A percentile compares a stretch with the other conserved stretches of the same genome.
Conservation (phyloP, 2,113 vertebrate genomes). For the Euleptes europaea region DNA sequence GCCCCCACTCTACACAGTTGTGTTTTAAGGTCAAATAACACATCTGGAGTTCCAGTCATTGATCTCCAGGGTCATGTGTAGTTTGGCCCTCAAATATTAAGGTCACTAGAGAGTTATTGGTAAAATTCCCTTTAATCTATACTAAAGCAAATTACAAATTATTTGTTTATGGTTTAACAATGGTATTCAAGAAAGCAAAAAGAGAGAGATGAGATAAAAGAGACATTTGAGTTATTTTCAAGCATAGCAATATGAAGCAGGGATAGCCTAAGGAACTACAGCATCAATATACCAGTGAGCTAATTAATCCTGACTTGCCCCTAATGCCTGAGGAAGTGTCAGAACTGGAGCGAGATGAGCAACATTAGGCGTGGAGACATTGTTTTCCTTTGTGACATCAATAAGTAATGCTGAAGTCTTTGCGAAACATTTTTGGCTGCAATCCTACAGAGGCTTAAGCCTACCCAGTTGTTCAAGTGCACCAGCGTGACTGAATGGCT, state of each 20-base stretch:
- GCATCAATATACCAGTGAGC: conserved; percentile 16
- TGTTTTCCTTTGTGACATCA: conserved; percentile 5
- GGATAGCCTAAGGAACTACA: conserved; percentile 11
- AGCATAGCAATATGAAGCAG: not conserved
- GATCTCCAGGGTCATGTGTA: not conserved
- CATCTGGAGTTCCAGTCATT: too few relatives aligned
- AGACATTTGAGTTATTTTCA: not conserved
- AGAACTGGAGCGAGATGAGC: conserved; percentile 8
- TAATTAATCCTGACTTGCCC: conserved; percentile 15
- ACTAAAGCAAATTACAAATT: not conserved
- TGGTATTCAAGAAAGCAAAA: not conserved
- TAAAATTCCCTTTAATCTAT: not conserved
- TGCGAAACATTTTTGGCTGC: not conserved
- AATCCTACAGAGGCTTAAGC: not conserved
- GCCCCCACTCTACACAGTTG: too few relatives aligned
- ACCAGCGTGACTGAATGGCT: not conserved
- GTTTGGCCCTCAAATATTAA: not conserved
- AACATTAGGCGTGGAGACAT: not conserved
- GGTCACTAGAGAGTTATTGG: not conserved
- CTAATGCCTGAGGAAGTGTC: conserved; percentile 4
- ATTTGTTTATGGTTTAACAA: not conserved
- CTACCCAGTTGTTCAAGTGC: not conserved
- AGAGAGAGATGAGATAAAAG: not conserved
- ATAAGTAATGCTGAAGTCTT: conserved; percentile 17
- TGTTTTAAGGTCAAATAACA: too few relatives aligned